phyloP scores from a whole-genome alignment of 2,888 invertebrate species.

The Oxycera nigricornis region DNA sequence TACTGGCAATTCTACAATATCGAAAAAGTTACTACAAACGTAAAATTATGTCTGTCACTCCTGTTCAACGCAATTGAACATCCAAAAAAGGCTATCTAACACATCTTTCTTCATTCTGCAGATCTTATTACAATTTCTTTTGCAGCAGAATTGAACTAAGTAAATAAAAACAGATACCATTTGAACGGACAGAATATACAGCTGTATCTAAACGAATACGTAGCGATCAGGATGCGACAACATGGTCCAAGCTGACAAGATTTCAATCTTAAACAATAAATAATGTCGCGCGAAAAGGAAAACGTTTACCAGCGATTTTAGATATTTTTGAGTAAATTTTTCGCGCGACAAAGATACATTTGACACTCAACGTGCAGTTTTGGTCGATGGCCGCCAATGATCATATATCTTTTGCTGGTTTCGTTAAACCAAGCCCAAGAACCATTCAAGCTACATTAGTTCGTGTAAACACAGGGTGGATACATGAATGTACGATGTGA shows the following conservation, averaged over 20 bases:
- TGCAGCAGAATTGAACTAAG: too few relatives aligned
- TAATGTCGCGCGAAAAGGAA: slow-evolving; percentile 17
- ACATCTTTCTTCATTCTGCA: too few relatives aligned
- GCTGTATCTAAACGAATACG: background rate
- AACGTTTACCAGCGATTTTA: slow-evolving; percentile 26
- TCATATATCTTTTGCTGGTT: background rate
- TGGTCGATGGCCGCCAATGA: background rate
- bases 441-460: background rate
- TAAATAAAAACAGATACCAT: too few relatives aligned
- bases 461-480: too few relatives aligned
- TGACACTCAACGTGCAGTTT: background rate
- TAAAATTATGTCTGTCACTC: too few relatives aligned
- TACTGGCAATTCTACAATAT: too few relatives aligned
- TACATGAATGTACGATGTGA: background rate
- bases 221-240: slow-evolving; percentile 36
- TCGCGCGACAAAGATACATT: background rate
- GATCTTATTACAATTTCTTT: too few relatives aligned
- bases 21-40: too few relatives aligned
- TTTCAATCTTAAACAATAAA: slow-evolving; percentile 42
- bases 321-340: slow-evolving; percentile 13
- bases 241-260: slow-evolving; percentile 41
- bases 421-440: background rate
- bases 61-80: too few relatives aligned
- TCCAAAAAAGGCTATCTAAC: too few relatives aligned
- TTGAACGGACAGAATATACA: too few relatives aligned